Evolutionary conservation across 2,888 invertebrate genomes (phyloP).

Genomic region (Ephialtes manifestator): DNA sequence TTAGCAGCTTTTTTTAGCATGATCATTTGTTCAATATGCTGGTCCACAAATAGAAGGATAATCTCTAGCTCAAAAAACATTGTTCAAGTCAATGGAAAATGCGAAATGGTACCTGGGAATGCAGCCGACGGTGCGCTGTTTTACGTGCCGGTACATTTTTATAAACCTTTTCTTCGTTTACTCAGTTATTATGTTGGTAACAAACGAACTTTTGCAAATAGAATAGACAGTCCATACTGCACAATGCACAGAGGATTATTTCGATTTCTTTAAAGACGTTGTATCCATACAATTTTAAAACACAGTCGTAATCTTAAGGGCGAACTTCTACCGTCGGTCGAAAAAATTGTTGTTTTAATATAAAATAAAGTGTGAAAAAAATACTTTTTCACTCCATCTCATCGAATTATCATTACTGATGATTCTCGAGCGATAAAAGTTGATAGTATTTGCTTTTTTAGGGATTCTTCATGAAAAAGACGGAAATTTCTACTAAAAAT

Average conservation of each 20-base stretch:
- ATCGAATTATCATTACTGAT: slow-evolving; percentile 1
- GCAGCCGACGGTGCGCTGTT: slow-evolving; percentile 66
- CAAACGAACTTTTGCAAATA: slow-evolving; percentile 9
- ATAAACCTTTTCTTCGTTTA: background rate
- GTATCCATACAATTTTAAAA: background rate
- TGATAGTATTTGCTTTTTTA: background rate
- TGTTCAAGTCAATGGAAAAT: background rate
- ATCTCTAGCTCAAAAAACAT: slow-evolving; percentile 33
- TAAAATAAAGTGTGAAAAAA: background rate
- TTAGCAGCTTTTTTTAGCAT: background rate
- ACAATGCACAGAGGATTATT: background rate
- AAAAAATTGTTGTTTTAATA: background rate
- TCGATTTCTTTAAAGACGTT: background rate
- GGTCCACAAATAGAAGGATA: slow-evolving; percentile 63
- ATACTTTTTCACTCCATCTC: background rate
- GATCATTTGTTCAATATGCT: slow-evolving; percentile 37
- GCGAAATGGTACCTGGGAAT: slow-evolving; percentile 9
- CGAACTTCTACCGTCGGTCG: slow-evolving; percentile 14
- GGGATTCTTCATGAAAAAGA: background rate
- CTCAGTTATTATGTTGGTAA: background rate
- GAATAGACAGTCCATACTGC: background rate
- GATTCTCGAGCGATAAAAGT: slow-evolving; percentile 14
- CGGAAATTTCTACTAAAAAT: too few species aligned
- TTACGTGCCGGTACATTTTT: slow-evolving; percentile 4
- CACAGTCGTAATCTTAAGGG: background rate